Evolutionary conservation across 2,888 invertebrate genomes (phyloP), one percentile per base, ranked within the genome.

Genomic region (Cephalotes varians): DNA sequence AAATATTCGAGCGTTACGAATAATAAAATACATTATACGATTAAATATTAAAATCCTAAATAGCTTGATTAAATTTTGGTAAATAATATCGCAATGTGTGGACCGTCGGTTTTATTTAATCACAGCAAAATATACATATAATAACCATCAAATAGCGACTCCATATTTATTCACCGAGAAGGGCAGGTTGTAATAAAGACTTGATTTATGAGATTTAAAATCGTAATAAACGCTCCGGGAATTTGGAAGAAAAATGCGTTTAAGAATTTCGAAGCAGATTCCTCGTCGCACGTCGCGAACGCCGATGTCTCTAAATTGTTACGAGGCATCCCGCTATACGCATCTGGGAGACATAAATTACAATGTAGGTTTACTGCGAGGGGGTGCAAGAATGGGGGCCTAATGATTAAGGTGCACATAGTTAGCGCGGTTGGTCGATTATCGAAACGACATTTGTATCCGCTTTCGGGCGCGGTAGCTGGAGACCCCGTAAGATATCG

Each of bases 401-500:
- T 34, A 69, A 69, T 69, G 60, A 80, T 72, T 74, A 80, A 80
- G 51, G 31, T 49, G 47, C 37, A 1, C 56, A 49, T 62, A 71
- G 77, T 77, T 77, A 77, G 37, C 69, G 56, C 73, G 47, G 37
- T n/a, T 21, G 37, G 49, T 60, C 80, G 80, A 72, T 80, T 80
- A 72, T 80, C 73, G 72, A 72, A 60, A 49, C 60, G 60, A 37
- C 44, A 67, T 80, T 49, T 71, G 80, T 83, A 80, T 83, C 77
- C 84, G 72, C 64, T 80, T 64, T 74, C 80, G 80, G n/a, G 69
- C 4, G 15, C 54, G 40, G 18, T 44, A 54, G 62, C 54, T 44
- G 72, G 58, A 44, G 77, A 65, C 34, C 21, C 34, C 88, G 83
- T 85, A 91, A 92, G 90, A 90, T 89, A 92, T 90, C 86, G 91